These are phyloP conservation scores for Edolisoma coerulescens DNA, from an alignment of 2,113 vertebrate species.

Conservation along the genomic window DNA sequence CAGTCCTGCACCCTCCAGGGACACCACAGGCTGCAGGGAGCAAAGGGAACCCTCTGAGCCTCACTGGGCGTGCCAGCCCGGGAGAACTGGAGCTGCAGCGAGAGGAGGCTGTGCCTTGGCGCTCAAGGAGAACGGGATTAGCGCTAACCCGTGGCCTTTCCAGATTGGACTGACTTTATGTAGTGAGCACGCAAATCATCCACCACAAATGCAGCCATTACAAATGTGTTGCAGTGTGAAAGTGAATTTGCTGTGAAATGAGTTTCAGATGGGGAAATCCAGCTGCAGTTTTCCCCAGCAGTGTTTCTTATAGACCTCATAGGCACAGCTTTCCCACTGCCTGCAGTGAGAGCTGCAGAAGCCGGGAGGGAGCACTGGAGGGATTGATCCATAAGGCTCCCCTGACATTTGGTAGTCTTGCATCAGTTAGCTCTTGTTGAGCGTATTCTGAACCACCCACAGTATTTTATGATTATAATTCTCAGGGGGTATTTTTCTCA, in stretches of 20 bases:
- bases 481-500: background rate
- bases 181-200: background rate
- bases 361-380: accelerated
- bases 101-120: background rate
- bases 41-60: background rate
- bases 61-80: accelerated
- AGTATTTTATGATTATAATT: background rate
- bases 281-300: background rate
- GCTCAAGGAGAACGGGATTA: background rate
- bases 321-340: background rate
- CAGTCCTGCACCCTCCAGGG: background rate
- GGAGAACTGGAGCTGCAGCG: accelerated
- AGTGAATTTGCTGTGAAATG: background rate
- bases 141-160: background rate
- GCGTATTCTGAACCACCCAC: background rate
- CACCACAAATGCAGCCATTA: background rate
- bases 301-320: background rate
- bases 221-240: background rate
- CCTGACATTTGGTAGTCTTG: background rate
- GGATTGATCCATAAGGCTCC: background rate
- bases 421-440: background rate
- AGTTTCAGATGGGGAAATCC: background rate
- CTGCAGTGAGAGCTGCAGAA: background rate
- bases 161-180: background rate
- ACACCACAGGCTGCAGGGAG: background rate